These are phyloP conservation scores for Drosophila insularis DNA, from an alignment of 1,140 invertebrate genomes.

Conservation along the genomic window DNA sequence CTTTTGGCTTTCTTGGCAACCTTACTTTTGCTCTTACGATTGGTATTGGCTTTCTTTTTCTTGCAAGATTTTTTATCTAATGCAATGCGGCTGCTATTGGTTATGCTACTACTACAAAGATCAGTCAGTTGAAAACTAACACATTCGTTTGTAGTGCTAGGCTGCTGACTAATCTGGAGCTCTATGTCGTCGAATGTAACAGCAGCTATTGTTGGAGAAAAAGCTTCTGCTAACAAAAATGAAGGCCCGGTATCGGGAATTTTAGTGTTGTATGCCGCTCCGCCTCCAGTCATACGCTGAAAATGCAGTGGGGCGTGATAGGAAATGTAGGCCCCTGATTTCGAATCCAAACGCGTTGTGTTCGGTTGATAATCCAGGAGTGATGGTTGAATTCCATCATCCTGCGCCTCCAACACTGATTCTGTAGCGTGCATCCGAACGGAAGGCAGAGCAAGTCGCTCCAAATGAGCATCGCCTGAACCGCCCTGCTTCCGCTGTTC, in stretches of 20 bases:
- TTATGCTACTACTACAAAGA: neutral
- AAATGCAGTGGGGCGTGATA: conserved; percentile 45
- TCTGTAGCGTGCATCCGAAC: conserved; percentile 13
- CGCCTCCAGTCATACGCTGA: neutral
- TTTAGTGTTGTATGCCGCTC: neutral
- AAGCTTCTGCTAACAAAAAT: neutral
- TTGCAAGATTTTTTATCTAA: neutral
- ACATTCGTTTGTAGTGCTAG: neutral
- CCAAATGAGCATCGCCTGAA: neutral
- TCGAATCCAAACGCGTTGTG: conserved; percentile 16
- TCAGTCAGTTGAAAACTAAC: conserved; percentile 23
- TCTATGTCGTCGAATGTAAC: conserved; percentile 43
- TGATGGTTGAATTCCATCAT: neutral
- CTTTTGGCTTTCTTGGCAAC: neutral
- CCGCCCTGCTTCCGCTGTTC: neutral
- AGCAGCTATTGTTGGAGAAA: conserved; percentile 27
- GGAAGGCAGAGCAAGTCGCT: neutral
- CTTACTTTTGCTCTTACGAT: neutral
- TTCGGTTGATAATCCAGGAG: conserved; percentile 41
- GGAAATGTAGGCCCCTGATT: conserved; percentile 29
- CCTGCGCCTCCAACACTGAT: neutral
- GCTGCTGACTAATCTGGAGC: neutral
- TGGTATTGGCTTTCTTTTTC: conserved; percentile 2
- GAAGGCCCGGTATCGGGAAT: neutral
- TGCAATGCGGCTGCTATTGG: neutral